Base-by-base conservation (phyloP, 2,888 invertebrate species). In the Melieria crassipennis region DNA sequence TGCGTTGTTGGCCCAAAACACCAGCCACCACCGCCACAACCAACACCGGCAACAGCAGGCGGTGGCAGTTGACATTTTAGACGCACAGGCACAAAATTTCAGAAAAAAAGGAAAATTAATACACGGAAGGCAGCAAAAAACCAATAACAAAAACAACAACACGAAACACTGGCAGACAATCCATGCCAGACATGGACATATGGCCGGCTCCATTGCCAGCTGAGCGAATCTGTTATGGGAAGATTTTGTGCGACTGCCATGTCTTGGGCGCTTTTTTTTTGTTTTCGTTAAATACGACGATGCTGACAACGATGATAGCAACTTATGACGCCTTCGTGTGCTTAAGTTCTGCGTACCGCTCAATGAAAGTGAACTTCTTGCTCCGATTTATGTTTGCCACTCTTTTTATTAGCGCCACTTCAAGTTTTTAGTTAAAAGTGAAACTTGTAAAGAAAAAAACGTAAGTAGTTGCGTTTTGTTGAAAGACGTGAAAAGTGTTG, bases 361-460 rank as follows among this genome's bases (percentile, higher is more conserved):
- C 50, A 69, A 63, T 16, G 69, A 69, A 69, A 69, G 69, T 63
- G 69, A 69, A 69, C 48, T 69, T 56, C 50, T 50, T 67, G 1
- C 43, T 2, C 1, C 30, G 30, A 30, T 30, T 30, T 30, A 30
- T 30, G 30, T 30, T 30, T 52, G 52, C 11, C 11, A 52, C 10
- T 52, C 13, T 52, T 9, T 9, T 52, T 52, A n/a, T 52, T 52
- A 5, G 5, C 6, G 5, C 9, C 13, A 52, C 9, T 11, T 9
- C 11, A n/a, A n/a, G 52, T 52, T 7, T 52, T 52, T n/a, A 52
- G 9, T 52, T 50, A 50, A 50, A 52, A 52, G 13, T 52, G 13
- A 52, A 52, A 13, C 13, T 52, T 52, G 13, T 2, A n/a, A 52
- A 7, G 11, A 52, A 52, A 5, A 52, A 13, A 11, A 13, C 52